phyloP scores from a whole-genome alignment of 2,113 vertebrate species.

The Mionectes macconnelli region DNA sequence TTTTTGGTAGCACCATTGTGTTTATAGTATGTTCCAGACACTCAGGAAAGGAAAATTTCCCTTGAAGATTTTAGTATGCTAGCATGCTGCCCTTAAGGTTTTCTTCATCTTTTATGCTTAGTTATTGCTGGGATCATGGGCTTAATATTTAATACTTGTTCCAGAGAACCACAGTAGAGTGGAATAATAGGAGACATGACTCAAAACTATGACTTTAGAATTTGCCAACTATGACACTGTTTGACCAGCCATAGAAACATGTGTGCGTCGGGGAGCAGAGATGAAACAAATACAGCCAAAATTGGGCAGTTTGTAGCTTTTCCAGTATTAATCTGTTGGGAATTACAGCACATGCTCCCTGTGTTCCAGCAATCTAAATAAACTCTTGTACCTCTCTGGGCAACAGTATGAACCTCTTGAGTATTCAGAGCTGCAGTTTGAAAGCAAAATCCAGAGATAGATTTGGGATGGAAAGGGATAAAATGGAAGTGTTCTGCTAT shows the following conservation, averaged over 20 bases:
- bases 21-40: constrained; percentile 42
- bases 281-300: not conserved
- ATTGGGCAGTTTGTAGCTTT: not conserved
- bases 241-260: constrained; percentile 36
- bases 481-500: not conserved
- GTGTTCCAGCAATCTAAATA: not conserved
- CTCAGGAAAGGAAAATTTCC: constrained; percentile 7
- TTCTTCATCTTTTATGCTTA: constrained; percentile 34
- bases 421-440: not conserved
- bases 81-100: constrained; percentile 18
- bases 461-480: not conserved
- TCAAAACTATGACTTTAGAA: constrained; percentile 37
- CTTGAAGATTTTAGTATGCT: constrained; percentile 21
- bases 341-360: not conserved
- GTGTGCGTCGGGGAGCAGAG: not conserved
- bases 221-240: constrained; percentile 31
- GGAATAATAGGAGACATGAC: constrained; percentile 55
- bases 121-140: constrained; percentile 38
- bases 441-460: not conserved
- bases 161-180: not conserved
- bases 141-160: constrained; percentile 53
- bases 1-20: constrained; percentile 44
- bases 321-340: not conserved
- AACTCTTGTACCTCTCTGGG: not conserved
- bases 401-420: not conserved